Percentiles rank a stretch among this genome's conserved stretches.
Conservation (phyloP, 2,888 invertebrate species). For the Agrilus mali region DNA sequence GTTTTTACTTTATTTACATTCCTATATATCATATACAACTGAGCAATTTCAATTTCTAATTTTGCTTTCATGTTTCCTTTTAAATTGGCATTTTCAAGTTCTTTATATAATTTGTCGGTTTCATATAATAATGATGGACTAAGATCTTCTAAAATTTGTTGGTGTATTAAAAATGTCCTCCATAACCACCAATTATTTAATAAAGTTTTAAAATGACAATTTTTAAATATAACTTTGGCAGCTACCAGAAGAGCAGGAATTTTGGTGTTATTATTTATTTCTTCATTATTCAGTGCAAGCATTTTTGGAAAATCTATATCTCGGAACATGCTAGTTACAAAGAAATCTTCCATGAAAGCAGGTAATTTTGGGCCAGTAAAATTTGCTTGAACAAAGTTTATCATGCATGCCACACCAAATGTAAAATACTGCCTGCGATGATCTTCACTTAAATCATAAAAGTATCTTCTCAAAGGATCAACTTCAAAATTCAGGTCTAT, state of each 20-base stretch:
- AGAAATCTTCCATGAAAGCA: slow-evolving; percentile 24
- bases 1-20: slow-evolving; percentile 58
- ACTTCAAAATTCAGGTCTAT: slow-evolving; percentile 13
- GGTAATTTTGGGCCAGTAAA: slow-evolving; percentile 61
- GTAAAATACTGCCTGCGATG: slow-evolving; percentile 35
- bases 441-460: slow-evolving; percentile 21
- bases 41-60: slow-evolving; percentile 44
- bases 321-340: slow-evolving; percentile 34
- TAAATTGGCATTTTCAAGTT: slow-evolving; percentile 25
- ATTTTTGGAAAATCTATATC: slow-evolving; percentile 31
- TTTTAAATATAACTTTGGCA: slow-evolving; percentile 33
- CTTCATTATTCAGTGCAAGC: slow-evolving; percentile 51
- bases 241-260: slow-evolving; percentile 38
- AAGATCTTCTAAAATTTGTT: slow-evolving; percentile 62
- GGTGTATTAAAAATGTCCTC: slow-evolving; percentile 60
- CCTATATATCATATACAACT: slow-evolving; percentile 62
- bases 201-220: slow-evolving; percentile 23
- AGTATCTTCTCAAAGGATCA: slow-evolving; percentile 13
- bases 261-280: slow-evolving; percentile 49
- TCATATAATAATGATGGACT: slow-evolving; percentile 53
- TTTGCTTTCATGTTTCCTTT: slow-evolving; percentile 27
- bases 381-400: slow-evolving; percentile 67
- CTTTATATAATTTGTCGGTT: slow-evolving; percentile 35
- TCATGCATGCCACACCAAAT: slow-evolving; percentile 50
- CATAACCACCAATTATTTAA: slow-evolving; percentile 60